Evolutionary conservation across 2,888 invertebrate species (phyloP).

Genomic region (Clivina fossor): DNA sequence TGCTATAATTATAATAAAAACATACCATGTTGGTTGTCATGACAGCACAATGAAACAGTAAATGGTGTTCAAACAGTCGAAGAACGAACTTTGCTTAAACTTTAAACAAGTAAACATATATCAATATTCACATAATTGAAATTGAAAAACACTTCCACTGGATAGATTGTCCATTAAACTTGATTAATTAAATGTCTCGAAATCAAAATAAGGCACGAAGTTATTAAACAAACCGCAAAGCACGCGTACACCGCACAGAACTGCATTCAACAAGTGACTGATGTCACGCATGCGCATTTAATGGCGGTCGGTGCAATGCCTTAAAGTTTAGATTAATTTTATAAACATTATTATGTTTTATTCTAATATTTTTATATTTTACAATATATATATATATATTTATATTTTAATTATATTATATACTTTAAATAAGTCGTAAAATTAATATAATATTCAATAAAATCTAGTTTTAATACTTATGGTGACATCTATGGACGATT

Average conservation of each 20-base stretch:
- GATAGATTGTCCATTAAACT: slow-evolving; percentile 6
- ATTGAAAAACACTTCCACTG: not conserved
- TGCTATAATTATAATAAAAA: slow-evolving; percentile 1
- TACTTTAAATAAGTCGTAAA: not conserved
- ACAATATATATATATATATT: not conserved
- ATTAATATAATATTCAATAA: not conserved
- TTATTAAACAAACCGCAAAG: slow-evolving; percentile 16
- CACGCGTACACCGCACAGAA: slow-evolving; percentile 21
- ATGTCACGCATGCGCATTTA: slow-evolving; percentile 15
- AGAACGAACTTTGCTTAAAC: too few species aligned
- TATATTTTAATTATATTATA: not conserved
- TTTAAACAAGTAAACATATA: slow-evolving; percentile 6
- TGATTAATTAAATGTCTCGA: slow-evolving; percentile 10
- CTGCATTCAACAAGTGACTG: slow-evolving; percentile 32
- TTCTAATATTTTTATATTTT: slow-evolving; percentile 1
- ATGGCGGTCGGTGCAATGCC: too few species aligned
- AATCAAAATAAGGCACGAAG: slow-evolving; percentile 20
- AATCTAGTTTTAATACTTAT: too few species aligned
- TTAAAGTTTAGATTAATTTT: not conserved
- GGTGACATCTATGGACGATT: too few species aligned
- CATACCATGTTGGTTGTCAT: slow-evolving; percentile 31
- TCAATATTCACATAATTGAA: slow-evolving; percentile 20
- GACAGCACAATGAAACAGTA: slow-evolving; percentile 34
- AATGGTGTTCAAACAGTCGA: slow-evolving; percentile 24
- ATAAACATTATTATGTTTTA: not conserved